Percentiles rank a stretch among this genome's conserved stretches.
Evolutionary conservation across 2,797 vertebrate genomes (phyloP).

Genomic region (Sylvilagus floridanus): DNA sequence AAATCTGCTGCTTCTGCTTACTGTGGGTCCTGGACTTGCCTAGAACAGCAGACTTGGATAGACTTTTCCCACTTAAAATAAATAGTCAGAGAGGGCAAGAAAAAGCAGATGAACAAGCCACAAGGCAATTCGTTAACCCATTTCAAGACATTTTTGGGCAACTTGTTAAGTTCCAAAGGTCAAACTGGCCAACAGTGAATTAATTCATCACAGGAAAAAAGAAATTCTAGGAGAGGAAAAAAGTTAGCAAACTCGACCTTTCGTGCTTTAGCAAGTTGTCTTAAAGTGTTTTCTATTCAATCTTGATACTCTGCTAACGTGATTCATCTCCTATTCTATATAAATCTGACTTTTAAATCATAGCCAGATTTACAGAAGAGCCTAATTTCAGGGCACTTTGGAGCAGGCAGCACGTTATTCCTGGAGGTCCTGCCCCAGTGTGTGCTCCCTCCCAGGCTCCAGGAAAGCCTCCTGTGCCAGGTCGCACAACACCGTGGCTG

Average conservation of each 20-base stretch:
- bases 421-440: not conserved
- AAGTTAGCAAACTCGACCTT: slow-evolving; percentile 85
- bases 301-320: slow-evolving; percentile 77
- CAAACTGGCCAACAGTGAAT: slow-evolving; percentile 80
- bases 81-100: slow-evolving; percentile 66
- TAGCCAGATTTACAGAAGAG: slow-evolving; percentile 41
- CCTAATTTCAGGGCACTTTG: slow-evolving; percentile 49
- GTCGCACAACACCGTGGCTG: slow-evolving; percentile 54
- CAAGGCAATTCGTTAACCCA: slow-evolving; percentile 72
- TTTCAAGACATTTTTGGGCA: slow-evolving; percentile 78
- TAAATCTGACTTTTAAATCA: slow-evolving; percentile 75
- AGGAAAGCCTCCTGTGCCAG: slow-evolving; percentile 11
- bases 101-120: slow-evolving; percentile 74
- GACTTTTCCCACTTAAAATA: slow-evolving; percentile 77
- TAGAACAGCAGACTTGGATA: slow-evolving; percentile 80
- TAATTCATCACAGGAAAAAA: slow-evolving; percentile 81
- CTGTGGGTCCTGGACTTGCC: slow-evolving; percentile 74
- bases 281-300: slow-evolving; percentile 82
- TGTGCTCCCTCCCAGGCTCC: not conserved
- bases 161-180: slow-evolving; percentile 85
- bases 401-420: slow-evolving; percentile 70
- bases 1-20: slow-evolving; percentile 44
- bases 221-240: slow-evolving; percentile 80
- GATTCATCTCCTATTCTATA: slow-evolving; percentile 60
- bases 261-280: slow-evolving; percentile 84